Base-by-base conservation (phyloP, 1,140 invertebrate genomes). In the Cydia fagiglandana region DNA sequence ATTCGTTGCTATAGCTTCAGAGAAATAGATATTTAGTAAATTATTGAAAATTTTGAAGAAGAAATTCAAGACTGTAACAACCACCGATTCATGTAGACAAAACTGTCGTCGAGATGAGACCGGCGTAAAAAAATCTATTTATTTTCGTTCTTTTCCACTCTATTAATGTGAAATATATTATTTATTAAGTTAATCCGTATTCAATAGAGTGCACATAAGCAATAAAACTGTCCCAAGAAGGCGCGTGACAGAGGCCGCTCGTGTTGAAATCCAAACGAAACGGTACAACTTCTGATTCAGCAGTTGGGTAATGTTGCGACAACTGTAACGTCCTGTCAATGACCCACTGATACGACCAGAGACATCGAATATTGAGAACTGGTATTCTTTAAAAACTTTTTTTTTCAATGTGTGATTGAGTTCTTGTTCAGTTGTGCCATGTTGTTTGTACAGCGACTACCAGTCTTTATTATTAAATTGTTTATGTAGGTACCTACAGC, bases 281-380 rank as follows among this genome's bases (percentile, higher is more conserved):
- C 66, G 66, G 66, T 38, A 34, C 34, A 41, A 70, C 66, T 41
- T 17, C 66, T 70, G 24, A 70, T 70, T 34, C 34, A 70, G 28
- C 34, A 17, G 13, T 70, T 38, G 34, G 66, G 66, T 17, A 70
- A 70, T 17, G 66, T 38, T 15, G 64, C 53, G 53, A 56, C 64
- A 68, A 68, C 64, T 34, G 34, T 66, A 66, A 41, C 38, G n/a
- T 70, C 66, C 66, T 45, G 66, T 45, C 38, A 70, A 70, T 70
- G 66, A 70, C 66, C 66, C 66, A 70, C 34, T 70, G 66, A 70
- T 70, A 70, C 34, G 34, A 17, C 34, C 17, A 61, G 56, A 61
- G 17, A 61, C 20, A 17, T 56, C 13, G 20, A 24, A 24, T 24
- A 24, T 6, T 24, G 2, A 61, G 20, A 7, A 24, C 17, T 30